phyloP scores from a whole-genome alignment of 1,140 invertebrate species.

The Anoplophora glabripennis region DNA sequence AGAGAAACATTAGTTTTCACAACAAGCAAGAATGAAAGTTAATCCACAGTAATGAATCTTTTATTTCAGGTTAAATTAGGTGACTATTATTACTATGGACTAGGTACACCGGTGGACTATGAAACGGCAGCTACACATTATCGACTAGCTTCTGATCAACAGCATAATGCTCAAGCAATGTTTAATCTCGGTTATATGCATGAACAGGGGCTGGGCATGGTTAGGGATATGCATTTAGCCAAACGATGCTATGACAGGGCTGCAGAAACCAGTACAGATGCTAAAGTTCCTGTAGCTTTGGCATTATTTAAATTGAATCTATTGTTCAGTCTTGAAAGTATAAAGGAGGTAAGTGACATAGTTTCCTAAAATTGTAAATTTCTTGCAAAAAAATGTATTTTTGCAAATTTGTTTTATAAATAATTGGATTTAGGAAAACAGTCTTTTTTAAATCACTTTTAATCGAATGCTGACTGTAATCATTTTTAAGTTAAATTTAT shows the following conservation, averaged over 20 bases:
- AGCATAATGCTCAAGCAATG: constrained; percentile 97
- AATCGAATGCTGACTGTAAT: no score
- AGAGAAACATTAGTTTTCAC: not conserved
- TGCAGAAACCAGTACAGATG: constrained; percentile 91
- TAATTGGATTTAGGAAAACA: no score
- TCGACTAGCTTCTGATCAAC: constrained; percentile 89
- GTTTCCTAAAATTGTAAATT: no score
- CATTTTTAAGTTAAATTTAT: no score
- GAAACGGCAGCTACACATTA: constrained; percentile 89
- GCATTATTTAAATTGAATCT: constrained; percentile 87
- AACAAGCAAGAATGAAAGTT: not conserved
- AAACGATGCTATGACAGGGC: constrained; percentile 96
- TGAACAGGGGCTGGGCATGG: constrained; percentile 91
- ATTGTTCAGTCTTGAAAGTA: constrained; percentile 68
- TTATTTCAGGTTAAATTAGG: constrained; percentile 85
- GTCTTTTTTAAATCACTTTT: no score
- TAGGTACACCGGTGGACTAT: constrained; percentile 87
- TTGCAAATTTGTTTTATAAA: no score
- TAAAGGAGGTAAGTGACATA: constrained; percentile 62
- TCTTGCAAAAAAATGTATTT: no score
- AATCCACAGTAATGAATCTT: not conserved
- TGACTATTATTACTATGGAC: constrained; percentile 97
- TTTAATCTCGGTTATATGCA: constrained; percentile 99
- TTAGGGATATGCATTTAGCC: constrained; percentile 73
- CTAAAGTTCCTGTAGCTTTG: constrained; percentile 89